phyloP scores from a whole-genome alignment of 2,113 vertebrate genomes.

The Gadus chalcogrammus region DNA sequence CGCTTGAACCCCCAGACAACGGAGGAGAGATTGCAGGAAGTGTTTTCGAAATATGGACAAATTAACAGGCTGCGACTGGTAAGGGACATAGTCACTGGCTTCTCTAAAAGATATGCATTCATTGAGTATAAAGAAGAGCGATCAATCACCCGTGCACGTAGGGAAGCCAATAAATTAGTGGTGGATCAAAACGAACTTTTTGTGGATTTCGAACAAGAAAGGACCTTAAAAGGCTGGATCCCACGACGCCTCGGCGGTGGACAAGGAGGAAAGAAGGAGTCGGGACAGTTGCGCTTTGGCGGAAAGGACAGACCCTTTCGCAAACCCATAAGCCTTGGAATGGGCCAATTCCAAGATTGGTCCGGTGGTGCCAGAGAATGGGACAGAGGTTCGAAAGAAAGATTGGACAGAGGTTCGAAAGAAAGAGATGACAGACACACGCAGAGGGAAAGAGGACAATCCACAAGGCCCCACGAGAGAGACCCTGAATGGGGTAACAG shows the following conservation, averaged over 20 bases:
- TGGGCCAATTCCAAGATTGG: conserved; percentile 68
- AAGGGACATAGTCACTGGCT: conserved; percentile 88
- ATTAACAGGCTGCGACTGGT: conserved; percentile 85
- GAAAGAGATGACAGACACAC: conserved; percentile 73
- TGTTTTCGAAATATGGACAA: conserved; percentile 91
- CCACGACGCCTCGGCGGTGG: conserved; percentile 90
- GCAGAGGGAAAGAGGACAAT: conserved; percentile 67
- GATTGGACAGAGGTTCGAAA: conserved; percentile 68
- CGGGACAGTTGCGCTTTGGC: conserved; percentile 91
- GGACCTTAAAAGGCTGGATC: conserved; percentile 89
- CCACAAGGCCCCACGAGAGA: conserved; percentile 64
- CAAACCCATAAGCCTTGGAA: conserved; percentile 85
- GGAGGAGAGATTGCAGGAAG: conserved; percentile 84
- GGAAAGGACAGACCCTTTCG: conserved; percentile 93
- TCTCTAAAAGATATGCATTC: conserved; percentile 91
- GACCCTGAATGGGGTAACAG: conserved; percentile 58
- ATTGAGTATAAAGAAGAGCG: conserved; percentile 92
- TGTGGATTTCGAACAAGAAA: conserved; percentile 90
- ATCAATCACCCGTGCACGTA: conserved; percentile 80
- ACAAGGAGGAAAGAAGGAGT: conserved; percentile 93
- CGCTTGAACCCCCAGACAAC: conserved; percentile 88
- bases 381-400: conserved; percentile 69
- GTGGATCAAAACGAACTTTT: conserved; percentile 91
- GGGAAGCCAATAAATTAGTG: conserved; percentile 88
- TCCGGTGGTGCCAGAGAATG: conserved; percentile 58